Conservation (phyloP, 2,888 invertebrate genomes). For the Myopa testacea region DNA sequence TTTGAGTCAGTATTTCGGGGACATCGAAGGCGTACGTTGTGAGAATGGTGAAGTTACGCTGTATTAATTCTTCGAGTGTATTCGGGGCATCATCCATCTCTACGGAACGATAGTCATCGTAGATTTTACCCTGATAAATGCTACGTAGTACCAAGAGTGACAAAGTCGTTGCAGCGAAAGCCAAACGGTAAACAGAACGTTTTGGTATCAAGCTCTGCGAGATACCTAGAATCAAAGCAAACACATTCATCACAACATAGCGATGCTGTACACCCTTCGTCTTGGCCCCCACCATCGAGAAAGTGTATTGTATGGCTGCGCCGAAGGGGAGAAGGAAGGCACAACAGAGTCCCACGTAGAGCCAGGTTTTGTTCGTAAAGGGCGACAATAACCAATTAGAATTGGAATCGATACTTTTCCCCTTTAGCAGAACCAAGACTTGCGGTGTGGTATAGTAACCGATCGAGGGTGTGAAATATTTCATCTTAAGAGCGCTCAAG, state of each 20-base stretch:
- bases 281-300: background rate
- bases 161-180: conserved; percentile 5
- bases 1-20: conserved; percentile 1
- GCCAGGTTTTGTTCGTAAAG: conserved; percentile 1
- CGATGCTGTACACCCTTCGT: background rate
- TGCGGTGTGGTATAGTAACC: conserved; percentile 10
- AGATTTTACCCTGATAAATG: conserved; percentile 20
- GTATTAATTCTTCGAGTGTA: conserved; percentile 3
- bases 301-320: background rate
- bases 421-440: background rate
- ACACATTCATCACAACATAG: background rate
- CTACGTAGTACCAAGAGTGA: conserved; percentile 9
- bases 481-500: background rate
- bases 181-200: background rate
- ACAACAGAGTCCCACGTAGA: background rate
- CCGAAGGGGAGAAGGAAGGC: background rate
- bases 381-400: conserved; percentile 6
- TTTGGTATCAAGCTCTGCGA: background rate
- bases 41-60: background rate
- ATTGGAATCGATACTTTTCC: background rate
- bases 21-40: conserved; percentile 8
- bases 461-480: conserved; percentile 4
- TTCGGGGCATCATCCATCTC: background rate
- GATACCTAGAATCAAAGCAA: conserved; percentile 7
- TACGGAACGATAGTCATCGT: background rate